phyloP scores from a whole-genome alignment of 2,888 invertebrate species.

The Alentia gelatinosa region DNA sequence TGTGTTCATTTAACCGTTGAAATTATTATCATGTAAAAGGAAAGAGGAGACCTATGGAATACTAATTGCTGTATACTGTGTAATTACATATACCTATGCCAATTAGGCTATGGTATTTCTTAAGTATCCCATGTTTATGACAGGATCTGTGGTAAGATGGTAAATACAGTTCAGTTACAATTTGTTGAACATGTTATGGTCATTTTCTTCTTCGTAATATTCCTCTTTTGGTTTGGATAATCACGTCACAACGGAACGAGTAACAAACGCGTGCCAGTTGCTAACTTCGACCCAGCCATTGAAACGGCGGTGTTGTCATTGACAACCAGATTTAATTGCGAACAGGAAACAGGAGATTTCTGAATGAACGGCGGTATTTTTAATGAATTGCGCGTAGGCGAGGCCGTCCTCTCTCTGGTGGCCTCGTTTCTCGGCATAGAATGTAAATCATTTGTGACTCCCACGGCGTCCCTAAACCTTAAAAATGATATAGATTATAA shows the following conservation, averaged over 20 bases:
- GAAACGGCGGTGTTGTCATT: too few relatives aligned
- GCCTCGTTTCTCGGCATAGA: too few relatives aligned
- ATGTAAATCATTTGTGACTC: too few relatives aligned
- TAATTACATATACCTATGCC: not conserved
- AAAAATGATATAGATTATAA: too few relatives aligned
- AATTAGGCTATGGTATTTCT: not conserved
- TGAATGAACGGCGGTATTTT: too few relatives aligned
- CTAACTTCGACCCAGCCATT: too few relatives aligned
- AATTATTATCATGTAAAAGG: not conserved
- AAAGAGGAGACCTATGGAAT: not conserved
- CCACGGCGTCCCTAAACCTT: too few relatives aligned
- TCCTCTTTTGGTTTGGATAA: not conserved
- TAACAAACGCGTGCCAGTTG: not conserved
- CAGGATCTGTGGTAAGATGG: not conserved
- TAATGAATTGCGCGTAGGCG: too few relatives aligned
- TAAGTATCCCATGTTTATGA: not conserved
- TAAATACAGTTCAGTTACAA: not conserved
- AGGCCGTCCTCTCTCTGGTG: too few relatives aligned
- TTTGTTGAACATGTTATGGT: not conserved
- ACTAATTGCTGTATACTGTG: not conserved
- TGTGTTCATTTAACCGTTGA: slow-evolving; percentile 40
- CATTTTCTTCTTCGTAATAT: not conserved
- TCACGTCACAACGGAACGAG: not conserved
- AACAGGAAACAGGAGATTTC: too few relatives aligned
- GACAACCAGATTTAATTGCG: too few relatives aligned